phyloP scores from a whole-genome alignment of 1,140 invertebrate genomes.

The Drosophila azteca region DNA sequence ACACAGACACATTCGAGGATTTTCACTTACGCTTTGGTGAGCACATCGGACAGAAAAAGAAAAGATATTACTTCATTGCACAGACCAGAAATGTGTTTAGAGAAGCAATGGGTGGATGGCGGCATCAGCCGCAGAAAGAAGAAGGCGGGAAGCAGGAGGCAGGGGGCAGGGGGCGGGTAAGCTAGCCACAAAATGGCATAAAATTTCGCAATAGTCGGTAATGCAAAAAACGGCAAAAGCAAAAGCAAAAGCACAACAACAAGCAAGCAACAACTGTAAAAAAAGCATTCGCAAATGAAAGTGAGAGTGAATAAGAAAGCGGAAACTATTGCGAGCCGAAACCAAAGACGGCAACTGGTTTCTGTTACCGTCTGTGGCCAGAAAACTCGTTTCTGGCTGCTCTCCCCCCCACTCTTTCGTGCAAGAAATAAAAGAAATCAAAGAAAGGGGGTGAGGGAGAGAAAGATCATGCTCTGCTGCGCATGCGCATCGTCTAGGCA shows the following conservation, averaged over 20 bases:
- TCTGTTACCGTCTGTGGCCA: conserved; percentile 48
- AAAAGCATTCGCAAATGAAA: conserved; percentile 76
- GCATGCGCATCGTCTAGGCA: conserved; percentile 58
- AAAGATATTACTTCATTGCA: conserved; percentile 82
- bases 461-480: conserved; percentile 69
- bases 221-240: conserved; percentile 42
- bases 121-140: not conserved
- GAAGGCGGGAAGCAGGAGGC: not conserved
- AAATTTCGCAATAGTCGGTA: conserved; percentile 51
- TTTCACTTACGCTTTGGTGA: conserved; percentile 74
- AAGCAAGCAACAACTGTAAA: conserved; percentile 41
- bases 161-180: not conserved
- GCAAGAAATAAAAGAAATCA: conserved; percentile 62
- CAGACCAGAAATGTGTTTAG: conserved; percentile 68
- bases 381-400: conserved; percentile 58
- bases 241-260: no score
- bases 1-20: conserved; percentile 35
- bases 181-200: conserved; percentile 48
- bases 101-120: not conserved
- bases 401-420: conserved; percentile 8
- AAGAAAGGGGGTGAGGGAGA: conserved; percentile 18
- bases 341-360: conserved; percentile 68
- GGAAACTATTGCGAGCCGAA: conserved; percentile 79
- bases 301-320: conserved; percentile 84
- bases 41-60: conserved; percentile 48